A percentile compares a stretch with the other conserved stretches of the same genome.
Evolutionary conservation across 1,140 invertebrate species (phyloP).

Genomic region (Lanistes nyassanus): DNA sequence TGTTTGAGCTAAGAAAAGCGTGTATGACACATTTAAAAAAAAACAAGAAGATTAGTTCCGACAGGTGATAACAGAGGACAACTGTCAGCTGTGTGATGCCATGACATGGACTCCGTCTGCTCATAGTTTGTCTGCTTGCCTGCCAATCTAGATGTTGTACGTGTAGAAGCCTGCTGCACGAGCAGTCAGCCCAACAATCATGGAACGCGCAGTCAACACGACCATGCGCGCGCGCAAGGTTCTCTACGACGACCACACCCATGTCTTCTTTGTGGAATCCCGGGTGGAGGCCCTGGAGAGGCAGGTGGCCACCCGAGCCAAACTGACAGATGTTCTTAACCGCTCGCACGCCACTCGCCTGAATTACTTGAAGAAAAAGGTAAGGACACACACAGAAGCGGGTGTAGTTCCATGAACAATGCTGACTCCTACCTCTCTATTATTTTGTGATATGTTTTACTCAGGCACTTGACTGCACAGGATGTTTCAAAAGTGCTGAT

Average conservation of each 20-base stretch:
- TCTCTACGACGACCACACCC: conserved; percentile 38
- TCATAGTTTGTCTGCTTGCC: too few relatives aligned
- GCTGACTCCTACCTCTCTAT: too few relatives aligned
- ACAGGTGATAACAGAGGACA: neutral
- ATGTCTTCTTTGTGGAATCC: conserved; percentile 39
- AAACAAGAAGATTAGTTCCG: too few relatives aligned
- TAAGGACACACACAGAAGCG: neutral
- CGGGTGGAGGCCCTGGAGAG: conserved; percentile 39
- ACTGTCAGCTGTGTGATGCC: too few relatives aligned
- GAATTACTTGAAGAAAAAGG: conserved; percentile 29
- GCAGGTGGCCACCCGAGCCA: conserved; percentile 37
- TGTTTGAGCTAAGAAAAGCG: too few relatives aligned
- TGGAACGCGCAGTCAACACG: conserved; percentile 13
- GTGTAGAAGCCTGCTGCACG: too few relatives aligned
- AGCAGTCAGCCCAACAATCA: neutral
- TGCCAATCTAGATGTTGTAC: neutral
- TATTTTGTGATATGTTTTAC: too few relatives aligned
- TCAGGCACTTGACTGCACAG: too few relatives aligned
- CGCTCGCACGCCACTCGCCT: conserved; percentile 31
- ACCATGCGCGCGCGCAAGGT: conserved; percentile 33
- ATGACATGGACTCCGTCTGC: neutral
- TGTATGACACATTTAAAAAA: neutral
- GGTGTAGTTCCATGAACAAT: too few relatives aligned
- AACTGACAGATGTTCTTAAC: conserved; percentile 41
- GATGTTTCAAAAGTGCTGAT: too few relatives aligned